Evolutionary conservation across 2,113 vertebrate genomes (phyloP).

Genomic region (Pampusana beccarii): DNA sequence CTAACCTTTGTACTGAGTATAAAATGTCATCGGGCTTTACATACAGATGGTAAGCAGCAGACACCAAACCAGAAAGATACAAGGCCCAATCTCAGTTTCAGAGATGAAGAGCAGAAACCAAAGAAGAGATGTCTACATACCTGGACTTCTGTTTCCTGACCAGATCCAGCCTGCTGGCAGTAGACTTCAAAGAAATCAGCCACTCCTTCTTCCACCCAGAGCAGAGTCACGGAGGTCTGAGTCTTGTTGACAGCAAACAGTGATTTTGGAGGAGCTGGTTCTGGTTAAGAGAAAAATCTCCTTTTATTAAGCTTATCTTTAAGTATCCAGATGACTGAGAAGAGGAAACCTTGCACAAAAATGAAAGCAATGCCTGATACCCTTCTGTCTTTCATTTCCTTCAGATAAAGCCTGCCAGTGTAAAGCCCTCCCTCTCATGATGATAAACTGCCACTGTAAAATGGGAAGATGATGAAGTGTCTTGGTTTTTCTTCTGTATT

Average conservation of each 20-base stretch:
- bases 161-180: slow-evolving; percentile 77
- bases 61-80: neutral
- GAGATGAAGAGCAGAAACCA: neutral
- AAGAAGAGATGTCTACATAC: slow-evolving; percentile 56
- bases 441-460: neutral
- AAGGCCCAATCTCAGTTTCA: neutral
- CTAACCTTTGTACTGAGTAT: neutral
- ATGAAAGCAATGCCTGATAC: neutral
- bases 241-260: slow-evolving; percentile 92
- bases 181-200: slow-evolving; percentile 91
- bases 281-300: slow-evolving; percentile 64
- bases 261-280: slow-evolving; percentile 89
- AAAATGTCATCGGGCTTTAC: neutral
- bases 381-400: neutral
- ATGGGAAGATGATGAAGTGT: neutral
- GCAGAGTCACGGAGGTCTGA: slow-evolving; percentile 88
- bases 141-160: slow-evolving; percentile 77
- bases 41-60: neutral
- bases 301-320: slow-evolving; percentile 3
- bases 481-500: neutral
- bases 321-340: neutral
- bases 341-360: neutral
- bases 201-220: slow-evolving; percentile 94
- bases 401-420: neutral
- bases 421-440: neutral